Evolutionary conservation across 2,888 invertebrate species (phyloP).

Genomic region (Octonoba sinensis): DNA sequence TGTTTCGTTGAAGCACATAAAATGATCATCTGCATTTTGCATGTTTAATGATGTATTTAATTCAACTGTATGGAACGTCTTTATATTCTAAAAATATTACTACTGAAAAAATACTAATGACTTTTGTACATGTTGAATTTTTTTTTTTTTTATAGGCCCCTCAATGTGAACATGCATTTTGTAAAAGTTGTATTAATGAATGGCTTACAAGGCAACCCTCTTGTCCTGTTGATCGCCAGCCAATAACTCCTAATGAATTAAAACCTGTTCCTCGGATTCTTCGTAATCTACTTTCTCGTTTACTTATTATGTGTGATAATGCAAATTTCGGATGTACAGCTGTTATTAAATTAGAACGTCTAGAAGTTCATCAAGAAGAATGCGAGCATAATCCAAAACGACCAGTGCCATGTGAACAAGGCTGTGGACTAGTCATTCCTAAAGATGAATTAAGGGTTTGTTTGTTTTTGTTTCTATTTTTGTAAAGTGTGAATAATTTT

Average conservation of each 20-base stretch:
- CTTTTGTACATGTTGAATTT: neutral
- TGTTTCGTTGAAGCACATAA: no score
- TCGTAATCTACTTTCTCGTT: conserved; percentile 88
- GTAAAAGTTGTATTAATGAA: conserved; percentile 90
- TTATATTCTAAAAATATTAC: no score
- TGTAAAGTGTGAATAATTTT: neutral
- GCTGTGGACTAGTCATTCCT: conserved; percentile 93
- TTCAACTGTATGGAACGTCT: no score
- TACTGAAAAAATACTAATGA: no score
- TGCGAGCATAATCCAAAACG: conserved; percentile 95
- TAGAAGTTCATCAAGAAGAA: conserved; percentile 88
- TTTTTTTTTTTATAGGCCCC: conserved; percentile 79
- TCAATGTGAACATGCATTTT: conserved; percentile 96
- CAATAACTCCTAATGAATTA: conserved; percentile 84
- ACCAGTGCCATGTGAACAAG: conserved; percentile 91
- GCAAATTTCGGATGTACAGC: conserved; percentile 86
- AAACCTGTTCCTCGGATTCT: conserved; percentile 93
- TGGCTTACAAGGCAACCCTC: conserved; percentile 95
- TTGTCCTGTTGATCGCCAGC: conserved; percentile 93
- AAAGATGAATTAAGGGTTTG: conserved; percentile 88
- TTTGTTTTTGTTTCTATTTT: conserved; percentile 8
- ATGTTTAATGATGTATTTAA: no score
- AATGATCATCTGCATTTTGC: no score
- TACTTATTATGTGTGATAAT: conserved; percentile 93
- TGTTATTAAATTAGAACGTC: conserved; percentile 86